Evolutionary conservation across 35 echinoderm and acorn worm species (phyloP).

Genomic region (Heliocidaris erythrogramma): DNA sequence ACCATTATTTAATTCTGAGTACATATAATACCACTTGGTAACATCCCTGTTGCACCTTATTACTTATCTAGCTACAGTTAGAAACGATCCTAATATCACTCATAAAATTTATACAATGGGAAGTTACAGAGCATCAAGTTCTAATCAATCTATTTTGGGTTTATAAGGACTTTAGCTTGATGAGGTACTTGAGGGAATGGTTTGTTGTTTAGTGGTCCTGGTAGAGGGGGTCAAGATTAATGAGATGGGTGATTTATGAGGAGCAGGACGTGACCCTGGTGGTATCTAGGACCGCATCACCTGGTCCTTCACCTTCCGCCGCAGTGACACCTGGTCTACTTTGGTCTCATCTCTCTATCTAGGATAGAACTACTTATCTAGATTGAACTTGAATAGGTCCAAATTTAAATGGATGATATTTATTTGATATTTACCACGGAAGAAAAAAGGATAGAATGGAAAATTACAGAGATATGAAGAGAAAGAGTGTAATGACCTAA

Average conservation of each 20-base stretch:
- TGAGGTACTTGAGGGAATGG: neutral
- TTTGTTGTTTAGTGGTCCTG: neutral
- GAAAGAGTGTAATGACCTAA: too few relatives aligned
- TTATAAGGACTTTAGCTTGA: neutral
- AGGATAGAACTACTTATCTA: too few relatives aligned
- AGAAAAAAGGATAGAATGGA: too few relatives aligned
- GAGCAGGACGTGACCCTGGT: neutral
- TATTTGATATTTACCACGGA: too few relatives aligned
- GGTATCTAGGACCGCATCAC: neutral
- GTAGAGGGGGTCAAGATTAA: neutral
- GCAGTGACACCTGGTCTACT: neutral
- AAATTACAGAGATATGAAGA: too few relatives aligned
- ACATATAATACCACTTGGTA: too few relatives aligned
- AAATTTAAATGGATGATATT: too few relatives aligned
- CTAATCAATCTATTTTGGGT: neutral
- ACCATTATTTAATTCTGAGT: too few relatives aligned
- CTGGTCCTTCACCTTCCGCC: neutral
- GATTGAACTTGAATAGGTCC: too few relatives aligned
- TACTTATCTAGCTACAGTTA: neutral
- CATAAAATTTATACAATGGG: neutral
- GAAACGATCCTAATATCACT: neutral
- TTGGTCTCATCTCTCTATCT: too few relatives aligned
- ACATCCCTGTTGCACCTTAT: too few relatives aligned
- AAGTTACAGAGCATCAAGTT: neutral
- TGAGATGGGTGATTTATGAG: neutral